Evolutionary conservation across 2,888 invertebrate species (phyloP), one percentile per base, ranked within the genome.

Genomic region (Melinaea marsaeus): DNA sequence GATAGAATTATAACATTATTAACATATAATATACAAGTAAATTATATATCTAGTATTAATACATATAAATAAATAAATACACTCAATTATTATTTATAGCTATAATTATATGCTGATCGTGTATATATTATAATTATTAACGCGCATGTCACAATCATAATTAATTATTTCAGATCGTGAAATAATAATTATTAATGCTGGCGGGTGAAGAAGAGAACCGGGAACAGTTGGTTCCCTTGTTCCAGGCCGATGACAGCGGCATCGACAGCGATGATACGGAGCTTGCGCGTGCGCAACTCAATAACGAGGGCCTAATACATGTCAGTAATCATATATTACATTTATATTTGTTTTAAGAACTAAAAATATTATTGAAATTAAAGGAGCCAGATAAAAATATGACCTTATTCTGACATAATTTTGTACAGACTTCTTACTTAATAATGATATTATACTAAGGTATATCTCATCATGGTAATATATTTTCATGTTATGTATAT

Each of bases 201-300:
- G 83, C 79, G 77, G 79, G 68, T 11, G 77, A 72, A 35, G 75
- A 13, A 13, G 34, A 54, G 35, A 60, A 65, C 42, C 55, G 65
- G 54, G 66, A 64, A 5, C 78, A 72, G 67, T 66, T 81, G 68
- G 69, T 81, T 65, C 80, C 76, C 2, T 69, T 74, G 61, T 65
- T 72, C 55, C 63, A 64, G 65, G 62, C 76, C 0, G 84, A 84
- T 45, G 89, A 89, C 72, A 89, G 89, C 61, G 89, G 88, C 60
- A 88, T 89, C 6, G 88, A 88, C 66, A 89, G 88, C 66, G 89
- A 88, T 69, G 83, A 80, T 57, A 58, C 61, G 9, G 62, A 55
- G 42, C 13, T 4, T 0, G 51, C 34, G 32, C 56, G 57, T 37
- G 47, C 42, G 55, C 60, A 61, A 55, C 60, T 54, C 61, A 56